phyloP scores from a whole-genome alignment of 2,888 invertebrate genomes.

The Lathronympha strigana region DNA sequence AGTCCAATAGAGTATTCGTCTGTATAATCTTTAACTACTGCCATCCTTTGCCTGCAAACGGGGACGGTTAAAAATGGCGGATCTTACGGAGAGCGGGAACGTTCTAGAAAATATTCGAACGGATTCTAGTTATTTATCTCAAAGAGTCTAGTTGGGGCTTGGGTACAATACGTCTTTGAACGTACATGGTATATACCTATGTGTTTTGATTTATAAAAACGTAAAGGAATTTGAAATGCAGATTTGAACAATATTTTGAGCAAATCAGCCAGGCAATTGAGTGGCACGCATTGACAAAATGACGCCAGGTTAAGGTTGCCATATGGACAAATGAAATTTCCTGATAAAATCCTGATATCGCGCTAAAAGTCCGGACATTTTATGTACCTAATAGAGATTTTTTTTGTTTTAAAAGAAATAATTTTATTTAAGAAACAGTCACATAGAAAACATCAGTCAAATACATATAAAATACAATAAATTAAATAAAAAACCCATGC shows the following conservation, averaged over 20 bases:
- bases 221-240: background rate
- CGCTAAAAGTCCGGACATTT: too few relatives aligned
- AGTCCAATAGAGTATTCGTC: conserved; percentile 28
- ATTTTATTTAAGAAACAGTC: too few relatives aligned
- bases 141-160: background rate
- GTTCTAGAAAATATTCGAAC: conserved; percentile 28
- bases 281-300: too few relatives aligned
- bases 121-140: conserved; percentile 35
- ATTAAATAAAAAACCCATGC: too few relatives aligned
- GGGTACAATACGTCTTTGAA: background rate
- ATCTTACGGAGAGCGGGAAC: conserved; percentile 31
- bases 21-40: conserved; percentile 23
- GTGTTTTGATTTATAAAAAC: background rate
- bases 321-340: too few relatives aligned
- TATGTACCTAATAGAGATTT: too few relatives aligned
- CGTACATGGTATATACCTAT: background rate
- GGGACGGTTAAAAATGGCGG: conserved; percentile 39
- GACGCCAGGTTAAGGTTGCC: too few relatives aligned
- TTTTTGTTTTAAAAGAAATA: too few relatives aligned
- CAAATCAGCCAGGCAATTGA: too few relatives aligned
- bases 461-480: too few relatives aligned
- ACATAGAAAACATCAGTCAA: too few relatives aligned
- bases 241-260: background rate
- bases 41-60: conserved; percentile 29
- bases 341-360: too few relatives aligned